Conservation (phyloP, 2,113 vertebrate species). For the Hippocampus comes region DNA sequence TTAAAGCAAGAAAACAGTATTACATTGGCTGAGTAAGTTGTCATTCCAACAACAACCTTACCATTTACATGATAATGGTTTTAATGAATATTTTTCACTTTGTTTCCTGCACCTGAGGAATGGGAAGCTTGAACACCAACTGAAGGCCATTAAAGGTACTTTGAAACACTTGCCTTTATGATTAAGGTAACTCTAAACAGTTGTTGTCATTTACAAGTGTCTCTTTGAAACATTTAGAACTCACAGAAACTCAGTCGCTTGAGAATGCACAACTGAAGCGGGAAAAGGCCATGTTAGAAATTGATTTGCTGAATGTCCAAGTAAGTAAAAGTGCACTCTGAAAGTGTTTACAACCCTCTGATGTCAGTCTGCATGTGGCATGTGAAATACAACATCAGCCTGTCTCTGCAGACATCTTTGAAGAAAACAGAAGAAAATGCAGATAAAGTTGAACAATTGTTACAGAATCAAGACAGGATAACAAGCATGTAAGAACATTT, state of each 20-base stretch:
- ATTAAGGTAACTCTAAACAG: background rate
- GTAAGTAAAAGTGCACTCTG: constrained; percentile 59
- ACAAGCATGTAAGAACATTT: constrained; percentile 76
- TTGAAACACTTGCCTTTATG: background rate
- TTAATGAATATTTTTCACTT: background rate
- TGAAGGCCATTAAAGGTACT: constrained; percentile 84
- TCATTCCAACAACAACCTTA: background rate
- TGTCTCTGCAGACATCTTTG: constrained; percentile 75
- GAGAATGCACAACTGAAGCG: constrained; percentile 79
- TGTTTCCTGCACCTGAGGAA: constrained; percentile 70
- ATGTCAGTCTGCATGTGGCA: background rate
- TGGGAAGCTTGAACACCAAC: constrained; percentile 78
- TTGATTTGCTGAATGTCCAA: constrained; percentile 79
- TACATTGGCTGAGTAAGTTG: constrained; percentile 75
- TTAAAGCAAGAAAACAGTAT: constrained; percentile 79
- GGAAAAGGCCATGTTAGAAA: constrained; percentile 82
- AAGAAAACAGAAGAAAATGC: constrained; percentile 76
- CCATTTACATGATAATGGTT: background rate
- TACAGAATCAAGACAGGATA: constrained; percentile 77
- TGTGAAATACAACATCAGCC: background rate
- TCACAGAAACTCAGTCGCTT: constrained; percentile 70
- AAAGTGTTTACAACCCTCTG: background rate
- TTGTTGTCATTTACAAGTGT: background rate
- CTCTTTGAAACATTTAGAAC: constrained; percentile 64
- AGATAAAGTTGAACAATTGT: constrained; percentile 75